Base-by-base conservation (phyloP, 2,888 invertebrate species). In the Rambutsinella grinnellia region DNA sequence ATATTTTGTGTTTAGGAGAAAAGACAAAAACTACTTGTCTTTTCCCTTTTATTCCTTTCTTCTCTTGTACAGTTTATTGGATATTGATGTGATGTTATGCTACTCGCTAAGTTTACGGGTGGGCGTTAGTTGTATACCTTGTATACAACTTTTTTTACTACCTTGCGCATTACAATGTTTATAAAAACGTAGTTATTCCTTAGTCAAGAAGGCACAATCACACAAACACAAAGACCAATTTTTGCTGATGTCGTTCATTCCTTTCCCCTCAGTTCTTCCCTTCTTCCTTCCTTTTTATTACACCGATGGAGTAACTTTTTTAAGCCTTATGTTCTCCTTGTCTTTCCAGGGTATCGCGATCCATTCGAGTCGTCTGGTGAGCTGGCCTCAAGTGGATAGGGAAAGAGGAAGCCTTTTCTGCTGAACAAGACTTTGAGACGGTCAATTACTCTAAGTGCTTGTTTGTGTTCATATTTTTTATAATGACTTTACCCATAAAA, bases 401-500 rank as follows among this genome's bases (percentile, higher is more conserved):
- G 63, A 65, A 69, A 57, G 60, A 74, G 46, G 72, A 60, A 74
- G 72, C 66, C 53, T 66, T 74, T 74, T 74, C 66, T 66, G 72
- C 72, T 60, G 72, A 74, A 66, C 72, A 74, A 74, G 72, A 74
- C 72, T 74, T 78, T 74, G 74, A 79, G 76, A 77, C 67, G 79
- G 79, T 81, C 81, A 81, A 81, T 81, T 81, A 81, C 79, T 81
- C 69, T 77, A 81, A 81, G 81, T 81, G 81, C 79, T 81, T 81
- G 81, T 81, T 81, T 79, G 71, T 81, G 81, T 81, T 76, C 79
- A 77, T 81, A 75, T 75, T 79, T 81, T 79, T 80, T 75, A 71
- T 79, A 78, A 79, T 77, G 79, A 79, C 71, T 79, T 79, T 75
- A 60, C 74, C 78, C 69, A 78, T 78, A 74, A 74, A 74, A 74